A percentile compares a stretch with the other conserved stretches of the same genome.
These are phyloP conservation scores for Gephyroberyx darwinii DNA, from an alignment of 2,797 vertebrate genomes.

Conservation along the genomic window DNA sequence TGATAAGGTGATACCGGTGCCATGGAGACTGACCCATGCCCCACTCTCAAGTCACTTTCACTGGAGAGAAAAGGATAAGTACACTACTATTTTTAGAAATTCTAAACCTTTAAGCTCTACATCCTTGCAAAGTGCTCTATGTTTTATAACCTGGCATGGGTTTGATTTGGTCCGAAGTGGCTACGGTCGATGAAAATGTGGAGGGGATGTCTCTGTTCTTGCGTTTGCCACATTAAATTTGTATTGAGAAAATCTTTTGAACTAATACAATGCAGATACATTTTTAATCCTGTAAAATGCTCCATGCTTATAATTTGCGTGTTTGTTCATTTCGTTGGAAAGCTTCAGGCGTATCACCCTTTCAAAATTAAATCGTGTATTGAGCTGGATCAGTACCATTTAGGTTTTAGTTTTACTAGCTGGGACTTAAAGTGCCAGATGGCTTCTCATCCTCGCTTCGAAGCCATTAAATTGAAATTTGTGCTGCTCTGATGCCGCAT, in stretches of 20 bases:
- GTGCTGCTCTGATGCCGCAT: constrained; percentile 28
- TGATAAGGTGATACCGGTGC: constrained; percentile 69
- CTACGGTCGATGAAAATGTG: not conserved
- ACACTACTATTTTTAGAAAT: constrained; percentile 59
- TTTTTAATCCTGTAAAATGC: no score
- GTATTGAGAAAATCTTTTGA: no score
- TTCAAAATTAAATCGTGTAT: not conserved
- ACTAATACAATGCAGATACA: no score
- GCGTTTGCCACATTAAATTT: no score
- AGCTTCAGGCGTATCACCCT: not conserved
- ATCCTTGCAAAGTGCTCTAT: not conserved
- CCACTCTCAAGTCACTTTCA: constrained; percentile 66
- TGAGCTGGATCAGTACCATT: no score
- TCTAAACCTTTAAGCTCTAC: constrained; percentile 37
- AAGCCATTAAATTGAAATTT: constrained; percentile 1
- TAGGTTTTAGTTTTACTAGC: no score
- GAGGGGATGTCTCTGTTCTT: no score
- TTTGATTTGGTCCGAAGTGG: constrained; percentile 14
- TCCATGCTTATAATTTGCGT: no score
- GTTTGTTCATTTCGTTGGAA: not conserved
- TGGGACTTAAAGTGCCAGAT: no score
- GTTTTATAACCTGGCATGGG: not conserved
- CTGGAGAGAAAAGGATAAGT: constrained; percentile 41
- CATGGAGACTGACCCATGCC: constrained; percentile 68
- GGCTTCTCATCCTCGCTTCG: not conserved